Evolutionary conservation across 2,113 vertebrate genomes (phyloP).

Genomic region (Boulengeromyrus knoepffleri): DNA sequence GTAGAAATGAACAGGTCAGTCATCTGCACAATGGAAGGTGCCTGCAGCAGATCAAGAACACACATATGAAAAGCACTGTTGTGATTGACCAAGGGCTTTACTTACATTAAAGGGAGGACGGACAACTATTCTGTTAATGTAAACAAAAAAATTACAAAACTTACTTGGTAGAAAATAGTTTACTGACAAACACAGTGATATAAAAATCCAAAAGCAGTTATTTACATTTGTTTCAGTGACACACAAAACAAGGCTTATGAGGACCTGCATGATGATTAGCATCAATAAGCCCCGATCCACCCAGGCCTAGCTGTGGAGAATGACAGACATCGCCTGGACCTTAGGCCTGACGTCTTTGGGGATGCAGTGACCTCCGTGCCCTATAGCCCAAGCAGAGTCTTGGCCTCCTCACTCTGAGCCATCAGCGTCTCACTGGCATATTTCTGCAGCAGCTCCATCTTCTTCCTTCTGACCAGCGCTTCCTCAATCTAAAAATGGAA

Average conservation of each 20-base stretch:
- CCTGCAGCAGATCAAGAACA: background rate
- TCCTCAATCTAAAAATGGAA: slow-evolving; percentile 77
- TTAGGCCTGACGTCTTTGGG: background rate
- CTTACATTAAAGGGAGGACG: background rate
- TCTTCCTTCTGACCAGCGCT: slow-evolving; percentile 87
- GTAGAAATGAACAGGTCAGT: background rate
- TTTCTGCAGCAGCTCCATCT: slow-evolving; percentile 95
- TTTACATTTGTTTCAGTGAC: slow-evolving; percentile 24
- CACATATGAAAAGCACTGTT: background rate
- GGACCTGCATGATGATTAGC: background rate
- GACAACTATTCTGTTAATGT: background rate
- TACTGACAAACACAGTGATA: slow-evolving; percentile 25
- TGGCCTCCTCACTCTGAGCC: slow-evolving; percentile 89
- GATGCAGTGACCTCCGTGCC: background rate
- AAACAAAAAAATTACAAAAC: background rate
- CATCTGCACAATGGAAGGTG: background rate
- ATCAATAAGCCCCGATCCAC: background rate
- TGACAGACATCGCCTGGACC: background rate
- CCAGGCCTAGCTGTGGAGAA: background rate
- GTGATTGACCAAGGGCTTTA: background rate
- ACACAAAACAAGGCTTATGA: too few relatives aligned
- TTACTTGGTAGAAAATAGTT: slow-evolving; percentile 32
- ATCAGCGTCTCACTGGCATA: slow-evolving; percentile 92
- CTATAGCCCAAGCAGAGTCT: slow-evolving; percentile 77
- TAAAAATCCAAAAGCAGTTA: slow-evolving; percentile 30